phyloP scores from a whole-genome alignment of 2,888 invertebrate species.

The Acanthoscelides obtectus region DNA sequence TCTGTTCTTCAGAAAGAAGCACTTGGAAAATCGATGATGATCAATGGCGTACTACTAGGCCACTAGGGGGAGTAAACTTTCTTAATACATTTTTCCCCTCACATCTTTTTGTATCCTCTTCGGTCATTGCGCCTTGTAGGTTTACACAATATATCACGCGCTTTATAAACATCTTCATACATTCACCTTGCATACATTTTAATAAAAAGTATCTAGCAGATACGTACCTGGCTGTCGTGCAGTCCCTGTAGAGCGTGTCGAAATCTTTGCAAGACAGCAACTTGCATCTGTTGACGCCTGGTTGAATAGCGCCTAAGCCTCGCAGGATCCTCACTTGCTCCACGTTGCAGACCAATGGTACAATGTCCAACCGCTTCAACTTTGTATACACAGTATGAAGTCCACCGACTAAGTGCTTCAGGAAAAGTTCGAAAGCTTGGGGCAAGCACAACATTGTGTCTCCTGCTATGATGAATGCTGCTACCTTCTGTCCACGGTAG shows the following conservation, averaged over 20 bases:
- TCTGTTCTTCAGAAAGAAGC: too few relatives aligned
- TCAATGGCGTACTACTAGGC: too few relatives aligned
- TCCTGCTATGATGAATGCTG: conserved; percentile 94
- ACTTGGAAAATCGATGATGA: too few relatives aligned
- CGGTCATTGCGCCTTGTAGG: too few relatives aligned
- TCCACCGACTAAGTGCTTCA: conserved; percentile 98
- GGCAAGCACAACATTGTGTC: conserved; percentile 97
- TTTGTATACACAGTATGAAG: conserved; percentile 99
- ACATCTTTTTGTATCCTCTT: too few relatives aligned
- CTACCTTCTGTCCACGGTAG: conserved; percentile 94
- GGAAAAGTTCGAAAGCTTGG: conserved; percentile 97
- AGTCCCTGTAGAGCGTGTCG: conserved; percentile 98
- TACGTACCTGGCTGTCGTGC: conserved; percentile 99
- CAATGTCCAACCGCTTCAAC: conserved; percentile 96
- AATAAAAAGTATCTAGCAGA: conserved; percentile 27
- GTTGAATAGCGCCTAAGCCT: conserved; percentile 98
- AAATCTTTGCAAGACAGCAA: conserved; percentile 98
- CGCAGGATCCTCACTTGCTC: conserved; percentile 98
- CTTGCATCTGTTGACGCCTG: conserved; percentile 99
- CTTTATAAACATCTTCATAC: background rate
- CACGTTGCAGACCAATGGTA: conserved; percentile 98
- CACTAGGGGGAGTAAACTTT: too few relatives aligned
- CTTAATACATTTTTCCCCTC: too few relatives aligned
- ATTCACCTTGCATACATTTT: background rate
- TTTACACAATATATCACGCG: too few relatives aligned